These are phyloP conservation scores for Ptilodon capucinus DNA, from an alignment of 2,888 invertebrate species.

Conservation along the genomic window DNA sequence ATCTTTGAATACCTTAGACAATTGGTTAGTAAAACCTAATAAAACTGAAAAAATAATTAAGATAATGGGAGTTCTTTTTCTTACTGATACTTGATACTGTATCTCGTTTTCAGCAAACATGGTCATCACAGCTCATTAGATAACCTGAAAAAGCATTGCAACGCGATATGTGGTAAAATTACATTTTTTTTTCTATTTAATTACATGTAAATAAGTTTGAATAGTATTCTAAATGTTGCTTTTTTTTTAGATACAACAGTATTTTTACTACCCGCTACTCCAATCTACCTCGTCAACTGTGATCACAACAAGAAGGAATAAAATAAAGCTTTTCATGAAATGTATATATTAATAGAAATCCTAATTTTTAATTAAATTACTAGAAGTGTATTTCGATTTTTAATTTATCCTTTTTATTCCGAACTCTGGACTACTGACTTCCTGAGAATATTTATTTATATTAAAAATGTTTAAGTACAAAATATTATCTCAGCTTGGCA, in stretches of 20 bases:
- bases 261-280: conserved; percentile 57
- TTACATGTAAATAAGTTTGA: not conserved
- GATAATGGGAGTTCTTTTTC: too few relatives aligned
- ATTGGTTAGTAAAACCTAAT: conserved; percentile 43
- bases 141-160: conserved; percentile 51
- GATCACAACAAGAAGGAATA: conserved; percentile 45
- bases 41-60: too few relatives aligned
- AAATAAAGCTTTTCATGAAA: not conserved
- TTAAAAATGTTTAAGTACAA: not conserved
- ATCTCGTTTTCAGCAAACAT: conserved; percentile 48
- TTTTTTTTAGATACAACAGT: conserved; percentile 56
- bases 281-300: conserved; percentile 63
- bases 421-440: too few relatives aligned
- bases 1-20: conserved; percentile 56
- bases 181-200: not conserved
- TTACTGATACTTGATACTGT: too few relatives aligned
- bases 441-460: too few relatives aligned
- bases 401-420: too few relatives aligned
- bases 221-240: too few relatives aligned
- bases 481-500: not conserved
- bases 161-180: conserved; percentile 6
- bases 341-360: not conserved
- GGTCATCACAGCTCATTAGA: conserved; percentile 58
- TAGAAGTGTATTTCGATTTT: too few relatives aligned
- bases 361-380: not conserved